Conservation (phyloP, 2,113 vertebrate species). For the Athene cunicularia region DNA sequence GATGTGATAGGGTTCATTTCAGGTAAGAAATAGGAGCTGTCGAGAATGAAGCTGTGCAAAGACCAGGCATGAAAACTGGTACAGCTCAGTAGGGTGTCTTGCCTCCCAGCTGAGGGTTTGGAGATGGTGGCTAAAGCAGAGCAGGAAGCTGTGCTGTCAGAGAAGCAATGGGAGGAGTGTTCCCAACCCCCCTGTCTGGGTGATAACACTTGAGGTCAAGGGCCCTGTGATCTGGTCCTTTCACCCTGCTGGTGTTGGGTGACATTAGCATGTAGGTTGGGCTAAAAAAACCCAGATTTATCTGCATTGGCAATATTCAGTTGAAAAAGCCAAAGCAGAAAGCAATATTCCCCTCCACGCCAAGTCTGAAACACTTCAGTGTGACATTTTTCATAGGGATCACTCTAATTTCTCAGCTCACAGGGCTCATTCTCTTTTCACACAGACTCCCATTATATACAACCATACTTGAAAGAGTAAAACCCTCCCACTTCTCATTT, state of each 20-base stretch:
- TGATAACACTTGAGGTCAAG: background rate
- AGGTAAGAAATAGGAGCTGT: background rate
- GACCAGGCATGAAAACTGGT: background rate
- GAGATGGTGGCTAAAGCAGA: background rate
- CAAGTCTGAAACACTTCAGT: background rate
- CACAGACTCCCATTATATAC: background rate
- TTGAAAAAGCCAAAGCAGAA: background rate
- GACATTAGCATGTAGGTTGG: background rate
- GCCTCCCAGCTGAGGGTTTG: background rate
- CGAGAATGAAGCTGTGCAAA: background rate
- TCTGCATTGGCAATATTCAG: background rate
- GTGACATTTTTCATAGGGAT: background rate
- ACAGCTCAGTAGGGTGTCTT: background rate
- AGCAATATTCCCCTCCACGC: background rate
- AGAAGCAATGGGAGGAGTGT: background rate
- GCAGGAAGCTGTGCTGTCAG: background rate
- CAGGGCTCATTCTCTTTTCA: background rate
- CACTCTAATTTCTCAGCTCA: background rate
- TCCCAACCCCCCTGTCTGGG: background rate
- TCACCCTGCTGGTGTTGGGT: background rate
- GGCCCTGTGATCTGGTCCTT: background rate
- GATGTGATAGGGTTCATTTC: background rate
- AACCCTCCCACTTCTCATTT: background rate
- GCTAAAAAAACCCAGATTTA: background rate
- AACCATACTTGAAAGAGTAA: background rate